A percentile compares a stretch with the other conserved stretches of the same genome.
phyloP scores from a whole-genome alignment of 2,113 vertebrate genomes.

The Tachuris rubrigastra region DNA sequence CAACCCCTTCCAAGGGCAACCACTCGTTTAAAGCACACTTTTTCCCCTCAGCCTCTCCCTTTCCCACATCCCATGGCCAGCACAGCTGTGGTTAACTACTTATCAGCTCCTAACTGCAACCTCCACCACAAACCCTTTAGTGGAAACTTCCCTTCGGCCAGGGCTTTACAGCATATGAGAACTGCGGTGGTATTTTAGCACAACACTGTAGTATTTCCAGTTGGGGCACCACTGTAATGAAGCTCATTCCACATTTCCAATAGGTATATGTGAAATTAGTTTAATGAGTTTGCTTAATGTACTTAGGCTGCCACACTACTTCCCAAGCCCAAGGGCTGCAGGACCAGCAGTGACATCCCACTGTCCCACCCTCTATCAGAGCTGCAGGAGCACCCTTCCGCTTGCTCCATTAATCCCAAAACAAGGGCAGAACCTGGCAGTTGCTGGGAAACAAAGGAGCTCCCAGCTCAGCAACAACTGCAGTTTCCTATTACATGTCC shows the following conservation, averaged over 20 bases:
- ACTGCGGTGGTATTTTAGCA: rapidly evolving
- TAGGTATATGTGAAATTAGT: neutral
- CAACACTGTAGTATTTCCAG: rapidly evolving
- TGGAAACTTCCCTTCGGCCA: rapidly evolving
- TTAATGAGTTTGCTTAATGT: neutral
- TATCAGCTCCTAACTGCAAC: rapidly evolving
- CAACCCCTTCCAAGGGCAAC: rapidly evolving
- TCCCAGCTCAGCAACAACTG: rapidly evolving
- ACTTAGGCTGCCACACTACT: rapidly evolving
- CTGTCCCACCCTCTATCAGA: neutral
- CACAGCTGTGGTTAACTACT: rapidly evolving
- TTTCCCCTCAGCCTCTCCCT: neutral
- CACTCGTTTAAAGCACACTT: rapidly evolving
- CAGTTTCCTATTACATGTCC: rapidly evolving
- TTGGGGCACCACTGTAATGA: neutral
- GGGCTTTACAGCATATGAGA: rapidly evolving
- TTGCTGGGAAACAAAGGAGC: neutral
- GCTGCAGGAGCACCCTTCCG: neutral
- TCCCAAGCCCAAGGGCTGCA: neutral
- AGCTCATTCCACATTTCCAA: neutral
- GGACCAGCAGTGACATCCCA: rapidly evolving
- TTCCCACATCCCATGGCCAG: neutral
- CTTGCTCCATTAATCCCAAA: neutral
- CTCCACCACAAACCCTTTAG: rapidly evolving
- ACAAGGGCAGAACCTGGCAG: too few species aligned